Evolutionary conservation across 2,113 vertebrate species (phyloP), one percentile per base, ranked within the genome.

Genomic region (Gavialis gangeticus): DNA sequence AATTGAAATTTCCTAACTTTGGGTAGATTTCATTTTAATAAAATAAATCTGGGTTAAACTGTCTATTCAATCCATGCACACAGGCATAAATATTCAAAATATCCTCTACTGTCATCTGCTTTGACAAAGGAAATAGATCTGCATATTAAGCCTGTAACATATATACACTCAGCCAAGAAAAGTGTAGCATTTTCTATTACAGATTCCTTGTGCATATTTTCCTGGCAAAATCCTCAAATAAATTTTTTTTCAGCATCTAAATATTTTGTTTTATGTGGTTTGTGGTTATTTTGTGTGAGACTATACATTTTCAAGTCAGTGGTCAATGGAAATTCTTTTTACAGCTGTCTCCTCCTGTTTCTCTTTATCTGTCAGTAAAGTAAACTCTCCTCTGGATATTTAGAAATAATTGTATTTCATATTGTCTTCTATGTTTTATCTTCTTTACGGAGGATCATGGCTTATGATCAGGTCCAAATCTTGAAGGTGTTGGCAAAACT

Each of bases 331-430:
- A 92, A 97, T 97, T 97, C 95, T 96, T 96, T 94, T 86, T 93
- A 92, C 97, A 98, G 97, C 97, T 98, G 97, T 92, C 85, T 97
- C 85, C 88, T 96, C 87, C 91, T 97, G 97, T 98, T 98, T 97
- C 96, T 97, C 97, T 97, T 95, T 85, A 91, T 97, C 96, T 97
- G 94, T 76, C 91, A 85, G 95, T 85, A 95, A 97, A 95, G 92
- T 93, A 97, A 98, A 93, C 95, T 92, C 85, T 94, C 82, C 79
- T 83, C 79, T 71, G 24, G 85, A 90, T 95, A 90, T 97, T 98
- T 97, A 94, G 85, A 94, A 90, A 96, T 66, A 62, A 75, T 73
- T 92, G 60, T 88, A 81, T 91, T 91, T 93, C 67, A 58, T 88
- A 80, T 24, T 56, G 81, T 58, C 2, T n/a, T 93, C 84, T 78